A percentile compares a stretch with the other conserved stretches of the same genome.
Conservation (phyloP, 2,888 invertebrate genomes). For the Ormyrus thymus region DNA sequence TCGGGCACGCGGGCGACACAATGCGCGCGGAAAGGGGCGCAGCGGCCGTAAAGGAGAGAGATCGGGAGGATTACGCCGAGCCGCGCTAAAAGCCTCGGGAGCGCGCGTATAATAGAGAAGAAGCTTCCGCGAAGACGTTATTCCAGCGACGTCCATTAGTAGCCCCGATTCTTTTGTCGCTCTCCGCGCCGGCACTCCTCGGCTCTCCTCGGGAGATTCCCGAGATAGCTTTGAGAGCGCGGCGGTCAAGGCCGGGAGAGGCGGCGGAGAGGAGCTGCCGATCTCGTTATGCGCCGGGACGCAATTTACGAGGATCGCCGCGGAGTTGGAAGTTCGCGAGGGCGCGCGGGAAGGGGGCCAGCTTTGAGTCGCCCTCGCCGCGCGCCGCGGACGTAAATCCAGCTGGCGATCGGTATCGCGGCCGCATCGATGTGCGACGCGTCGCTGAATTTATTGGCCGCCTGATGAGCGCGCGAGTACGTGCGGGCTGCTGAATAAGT, state of each 20-base stretch:
- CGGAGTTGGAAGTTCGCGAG: neutral
- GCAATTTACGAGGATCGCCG: slow-evolving; percentile 28
- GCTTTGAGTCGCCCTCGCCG: slow-evolving; percentile 27
- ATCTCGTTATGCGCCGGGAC: slow-evolving; percentile 26
- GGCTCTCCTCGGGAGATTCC: slow-evolving; percentile 1
- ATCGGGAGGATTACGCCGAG: no score
- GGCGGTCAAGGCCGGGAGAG: slow-evolving; percentile 26
- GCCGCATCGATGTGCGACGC: slow-evolving; percentile 1
- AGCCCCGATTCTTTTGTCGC: neutral
- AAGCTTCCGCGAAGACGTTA: no score
- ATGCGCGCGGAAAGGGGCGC: no score
- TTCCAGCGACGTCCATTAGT: no score
- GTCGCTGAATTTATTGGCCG: neutral
- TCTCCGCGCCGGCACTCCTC: neutral
- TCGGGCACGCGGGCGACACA: no score
- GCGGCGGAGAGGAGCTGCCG: neutral
- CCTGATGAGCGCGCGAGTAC: neutral
- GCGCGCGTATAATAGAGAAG: no score
- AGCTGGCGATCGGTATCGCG: neutral
- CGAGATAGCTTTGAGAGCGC: slow-evolving; percentile 19
- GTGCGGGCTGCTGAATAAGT: neutral
- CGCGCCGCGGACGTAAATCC: slow-evolving; percentile 6
- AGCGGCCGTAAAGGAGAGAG: no score
- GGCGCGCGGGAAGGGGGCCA: no score
- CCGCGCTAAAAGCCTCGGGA: no score